phyloP scores from a whole-genome alignment of 2,888 invertebrate genomes.

The Venusia cambrica region DNA sequence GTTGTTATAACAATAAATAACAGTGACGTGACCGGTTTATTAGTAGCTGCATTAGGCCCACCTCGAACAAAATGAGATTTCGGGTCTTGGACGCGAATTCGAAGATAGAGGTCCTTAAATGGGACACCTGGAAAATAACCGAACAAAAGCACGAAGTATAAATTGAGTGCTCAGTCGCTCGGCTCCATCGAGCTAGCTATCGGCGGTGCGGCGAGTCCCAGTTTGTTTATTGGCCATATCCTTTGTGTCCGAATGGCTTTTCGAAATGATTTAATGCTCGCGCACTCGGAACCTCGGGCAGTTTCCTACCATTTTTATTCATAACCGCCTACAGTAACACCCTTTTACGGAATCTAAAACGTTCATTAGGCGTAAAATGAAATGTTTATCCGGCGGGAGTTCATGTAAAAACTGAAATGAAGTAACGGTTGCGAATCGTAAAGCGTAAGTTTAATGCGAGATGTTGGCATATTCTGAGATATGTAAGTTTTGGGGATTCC shows the following conservation, averaged over 20 bases:
- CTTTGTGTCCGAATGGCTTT: slow-evolving; percentile 67
- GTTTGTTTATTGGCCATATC: slow-evolving; percentile 72
- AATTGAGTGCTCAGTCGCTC: slow-evolving; percentile 50
- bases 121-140: slow-evolving; percentile 46
- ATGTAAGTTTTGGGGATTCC: slow-evolving; percentile 46
- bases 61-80: slow-evolving; percentile 51
- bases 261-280: slow-evolving; percentile 59
- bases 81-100: slow-evolving; percentile 48
- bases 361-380: slow-evolving; percentile 36
- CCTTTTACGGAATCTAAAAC: slow-evolving; percentile 44
- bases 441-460: slow-evolving; percentile 40
- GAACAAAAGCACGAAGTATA: slow-evolving; percentile 46
- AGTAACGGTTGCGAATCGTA: slow-evolving; percentile 39
- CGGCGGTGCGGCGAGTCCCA: slow-evolving; percentile 49
- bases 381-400: slow-evolving; percentile 29
- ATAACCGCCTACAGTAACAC: slow-evolving; percentile 46
- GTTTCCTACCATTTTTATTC: slow-evolving; percentile 53
- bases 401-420: slow-evolving; percentile 32
- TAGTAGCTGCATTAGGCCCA: slow-evolving; percentile 64
- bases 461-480: slow-evolving; percentile 39
- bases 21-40: slow-evolving; percentile 74
- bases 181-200: slow-evolving; percentile 46
- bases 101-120: slow-evolving; percentile 48
- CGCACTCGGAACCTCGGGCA: slow-evolving; percentile 42
- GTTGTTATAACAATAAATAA: slow-evolving; percentile 74